Evolutionary conservation across 2,113 vertebrate species (phyloP).

Genomic region (Mesocricetus auratus): DNA sequence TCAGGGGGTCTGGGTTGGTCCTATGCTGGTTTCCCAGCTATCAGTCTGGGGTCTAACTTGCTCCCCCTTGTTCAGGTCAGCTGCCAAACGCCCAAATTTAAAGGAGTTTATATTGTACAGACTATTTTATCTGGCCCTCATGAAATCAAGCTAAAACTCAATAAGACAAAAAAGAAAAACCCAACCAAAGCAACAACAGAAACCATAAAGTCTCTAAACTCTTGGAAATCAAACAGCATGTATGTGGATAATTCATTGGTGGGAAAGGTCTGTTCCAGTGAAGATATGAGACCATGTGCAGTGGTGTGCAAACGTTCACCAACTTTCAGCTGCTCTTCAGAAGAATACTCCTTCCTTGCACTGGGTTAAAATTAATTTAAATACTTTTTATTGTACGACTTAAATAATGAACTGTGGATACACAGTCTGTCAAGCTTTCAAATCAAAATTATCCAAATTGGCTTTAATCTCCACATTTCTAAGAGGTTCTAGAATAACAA

Average conservation of each 20-base stretch:
- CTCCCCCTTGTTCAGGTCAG: too few relatives aligned
- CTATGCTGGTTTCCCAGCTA: too few relatives aligned
- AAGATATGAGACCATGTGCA: neutral
- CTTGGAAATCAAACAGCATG: conserved; percentile 8
- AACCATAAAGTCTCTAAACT: neutral
- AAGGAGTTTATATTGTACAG: neutral
- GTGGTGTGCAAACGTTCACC: neutral
- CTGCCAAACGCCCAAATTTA: neutral
- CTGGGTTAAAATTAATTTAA: neutral
- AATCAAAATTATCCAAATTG: neutral
- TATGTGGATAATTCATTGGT: neutral
- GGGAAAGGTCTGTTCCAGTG: neutral
- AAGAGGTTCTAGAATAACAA: neutral
- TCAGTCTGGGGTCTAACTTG: too few relatives aligned
- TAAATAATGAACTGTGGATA: neutral
- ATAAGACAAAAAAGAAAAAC: neutral
- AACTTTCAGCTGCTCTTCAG: neutral
- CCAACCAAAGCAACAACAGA: neutral
- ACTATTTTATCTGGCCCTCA: neutral
- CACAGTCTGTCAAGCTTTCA: neutral
- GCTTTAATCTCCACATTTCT: neutral
- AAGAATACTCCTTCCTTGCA: neutral
- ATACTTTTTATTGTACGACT: neutral
- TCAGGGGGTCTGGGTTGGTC: too few relatives aligned
- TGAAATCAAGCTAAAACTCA: neutral